A percentile compares a stretch with the other conserved stretches of the same genome.
Conservation (phyloP, 23 tunicate genomes). For the Ciona savignyi region DNA sequence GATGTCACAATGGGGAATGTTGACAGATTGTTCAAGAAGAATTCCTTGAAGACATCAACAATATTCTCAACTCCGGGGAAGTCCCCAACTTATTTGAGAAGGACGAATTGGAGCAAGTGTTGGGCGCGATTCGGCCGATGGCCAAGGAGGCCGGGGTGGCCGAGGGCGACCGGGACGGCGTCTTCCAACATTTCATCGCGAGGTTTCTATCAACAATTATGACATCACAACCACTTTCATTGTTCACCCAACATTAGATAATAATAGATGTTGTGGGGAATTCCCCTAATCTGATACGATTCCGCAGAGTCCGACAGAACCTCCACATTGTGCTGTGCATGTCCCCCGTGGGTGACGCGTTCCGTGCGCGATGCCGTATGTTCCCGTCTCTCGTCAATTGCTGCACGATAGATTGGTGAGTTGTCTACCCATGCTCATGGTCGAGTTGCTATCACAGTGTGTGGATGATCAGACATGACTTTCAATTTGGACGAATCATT, state of each 20-base stretch:
- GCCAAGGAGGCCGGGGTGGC: slow-evolving; percentile 83
- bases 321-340: slow-evolving; percentile 94
- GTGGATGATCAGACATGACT: too few species aligned
- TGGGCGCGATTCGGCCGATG: slow-evolving; percentile 74
- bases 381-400: slow-evolving; percentile 97
- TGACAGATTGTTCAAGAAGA: slow-evolving; percentile 93
- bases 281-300: too few species aligned
- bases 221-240: slow-evolving; percentile 1
- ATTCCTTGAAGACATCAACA: slow-evolving; percentile 95
- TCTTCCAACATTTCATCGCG: slow-evolving; percentile 91
- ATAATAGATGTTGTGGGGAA: too few species aligned
- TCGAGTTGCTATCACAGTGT: too few species aligned
- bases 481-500: too few species aligned
- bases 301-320: slow-evolving; percentile 84
- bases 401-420: slow-evolving; percentile 97
- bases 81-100: slow-evolving; percentile 97
- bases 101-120: slow-evolving; percentile 94
- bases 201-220: slow-evolving; percentile 23
- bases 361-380: slow-evolving; percentile 93
- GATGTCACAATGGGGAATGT: not conserved
- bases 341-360: slow-evolving; percentile 98
- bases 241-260: not conserved
- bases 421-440: too few species aligned
- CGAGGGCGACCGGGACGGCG: slow-evolving; percentile 94
- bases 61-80: slow-evolving; percentile 98